These are phyloP conservation scores for Mesochorus sp. DNA, from an alignment of 2,888 invertebrate genomes.

Conservation along the genomic window DNA sequence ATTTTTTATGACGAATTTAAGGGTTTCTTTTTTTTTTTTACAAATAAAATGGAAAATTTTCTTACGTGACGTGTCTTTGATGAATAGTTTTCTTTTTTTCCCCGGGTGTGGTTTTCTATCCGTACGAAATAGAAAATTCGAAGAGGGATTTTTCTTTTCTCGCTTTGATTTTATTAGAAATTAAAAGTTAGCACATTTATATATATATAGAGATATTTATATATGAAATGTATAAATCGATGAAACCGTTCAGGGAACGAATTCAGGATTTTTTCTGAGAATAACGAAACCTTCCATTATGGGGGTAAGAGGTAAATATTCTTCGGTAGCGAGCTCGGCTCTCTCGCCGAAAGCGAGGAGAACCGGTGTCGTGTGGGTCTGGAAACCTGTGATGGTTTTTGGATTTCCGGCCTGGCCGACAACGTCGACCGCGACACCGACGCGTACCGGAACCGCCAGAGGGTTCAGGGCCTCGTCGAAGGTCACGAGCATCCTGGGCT, in stretches of 20 bases:
- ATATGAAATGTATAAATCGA: no score
- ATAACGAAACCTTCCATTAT: conserved; percentile 99
- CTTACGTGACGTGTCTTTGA: no score
- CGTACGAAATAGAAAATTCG: not conserved
- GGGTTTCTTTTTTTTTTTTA: no score
- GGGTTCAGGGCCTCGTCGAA: conserved; percentile 98
- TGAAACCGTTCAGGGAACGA: conserved; percentile 81
- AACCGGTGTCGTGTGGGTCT: conserved; percentile 99
- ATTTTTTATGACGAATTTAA: conserved; percentile 55
- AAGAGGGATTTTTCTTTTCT: not conserved
- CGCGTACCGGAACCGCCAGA: conserved; percentile 95
- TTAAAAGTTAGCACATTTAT: conserved; percentile 52
- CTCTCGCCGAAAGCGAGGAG: conserved; percentile 97
- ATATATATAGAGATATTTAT: conserved; percentile 38
- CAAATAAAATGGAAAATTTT: conserved; percentile 42
- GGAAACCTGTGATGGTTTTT: conserved; percentile 99
- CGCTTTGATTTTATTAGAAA: conserved; percentile 55
- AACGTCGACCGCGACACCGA: conserved; percentile 98
- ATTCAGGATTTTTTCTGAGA: conserved; percentile 94
- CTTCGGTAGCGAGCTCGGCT: conserved; percentile 99
- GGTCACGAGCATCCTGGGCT: conserved; percentile 99
- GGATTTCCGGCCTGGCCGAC: conserved; percentile 99
- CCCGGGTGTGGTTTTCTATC: not conserved
- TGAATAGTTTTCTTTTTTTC: not conserved
- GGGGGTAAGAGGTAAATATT: conserved; percentile 96